phyloP scores from a whole-genome alignment of 2,888 invertebrate genomes.

The Parascotia fuliginaria region DNA sequence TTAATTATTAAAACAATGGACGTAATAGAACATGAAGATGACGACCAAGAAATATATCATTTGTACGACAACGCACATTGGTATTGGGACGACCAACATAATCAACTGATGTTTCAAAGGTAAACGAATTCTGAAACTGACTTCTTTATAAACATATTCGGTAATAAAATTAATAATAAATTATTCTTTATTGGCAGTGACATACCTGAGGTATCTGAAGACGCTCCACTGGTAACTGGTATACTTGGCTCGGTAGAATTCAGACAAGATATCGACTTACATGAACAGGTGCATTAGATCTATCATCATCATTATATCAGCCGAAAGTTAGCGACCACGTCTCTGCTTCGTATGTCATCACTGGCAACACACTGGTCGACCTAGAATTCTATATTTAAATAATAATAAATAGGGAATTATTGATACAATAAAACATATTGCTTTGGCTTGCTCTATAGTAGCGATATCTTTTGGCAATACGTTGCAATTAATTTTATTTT shows the following conservation, averaged over 20 bases:
- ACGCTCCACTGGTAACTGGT: constrained; percentile 20
- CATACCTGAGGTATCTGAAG: constrained; percentile 11
- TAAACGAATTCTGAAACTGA: constrained; percentile 7
- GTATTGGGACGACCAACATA: constrained; percentile 51
- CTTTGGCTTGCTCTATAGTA: too few relatives aligned
- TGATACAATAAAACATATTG: too few relatives aligned
- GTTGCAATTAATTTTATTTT: too few relatives aligned
- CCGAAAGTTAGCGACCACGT: too few relatives aligned
- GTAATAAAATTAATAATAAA: too few relatives aligned
- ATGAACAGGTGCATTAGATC: constrained; percentile 75
- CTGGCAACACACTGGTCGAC: too few relatives aligned
- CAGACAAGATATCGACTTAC: constrained; percentile 67
- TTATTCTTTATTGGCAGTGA: constrained; percentile 29
- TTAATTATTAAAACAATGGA: not conserved
- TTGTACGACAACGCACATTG: constrained; percentile 57
- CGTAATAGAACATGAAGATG: not conserved
- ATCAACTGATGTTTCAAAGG: constrained; percentile 53
- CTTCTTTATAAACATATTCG: too few relatives aligned
- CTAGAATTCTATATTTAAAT: too few relatives aligned
- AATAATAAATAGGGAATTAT: too few relatives aligned
- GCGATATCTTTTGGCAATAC: too few relatives aligned
- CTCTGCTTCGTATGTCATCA: too few relatives aligned
- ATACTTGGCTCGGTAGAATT: constrained; percentile 59
- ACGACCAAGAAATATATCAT: constrained; percentile 39
- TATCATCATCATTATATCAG: too few relatives aligned